phyloP scores from a whole-genome alignment of 1,140 invertebrate genomes.

The Zaprionus taronus region DNA sequence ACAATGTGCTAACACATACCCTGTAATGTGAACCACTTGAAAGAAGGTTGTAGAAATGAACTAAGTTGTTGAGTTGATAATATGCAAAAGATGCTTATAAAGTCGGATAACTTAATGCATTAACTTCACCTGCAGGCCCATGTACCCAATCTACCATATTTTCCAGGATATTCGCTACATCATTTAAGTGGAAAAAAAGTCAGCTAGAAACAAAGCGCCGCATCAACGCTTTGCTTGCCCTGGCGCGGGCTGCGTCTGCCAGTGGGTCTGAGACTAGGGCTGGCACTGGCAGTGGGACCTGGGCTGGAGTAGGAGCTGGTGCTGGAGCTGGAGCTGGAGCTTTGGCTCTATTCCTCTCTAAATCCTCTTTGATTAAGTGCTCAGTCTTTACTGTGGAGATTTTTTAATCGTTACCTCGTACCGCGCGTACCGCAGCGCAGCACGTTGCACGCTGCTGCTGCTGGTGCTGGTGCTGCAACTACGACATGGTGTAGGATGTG shows the following conservation, averaged over 20 bases:
- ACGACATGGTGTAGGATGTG: slow-evolving; percentile 34
- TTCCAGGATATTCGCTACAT: slow-evolving; percentile 41
- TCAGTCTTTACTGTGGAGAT: slow-evolving; percentile 81
- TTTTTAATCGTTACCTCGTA: slow-evolving; percentile 79
- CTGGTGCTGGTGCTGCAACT: background rate
- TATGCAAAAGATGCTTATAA: no score
- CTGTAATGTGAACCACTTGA: background rate
- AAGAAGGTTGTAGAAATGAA: background rate
- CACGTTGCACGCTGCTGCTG: slow-evolving; percentile 7
- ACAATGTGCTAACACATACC: slow-evolving; percentile 15
- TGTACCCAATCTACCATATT: background rate
- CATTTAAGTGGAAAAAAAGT: slow-evolving; percentile 32
- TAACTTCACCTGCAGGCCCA: background rate
- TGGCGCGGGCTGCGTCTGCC: slow-evolving; percentile 22
- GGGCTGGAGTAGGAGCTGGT: slow-evolving; percentile 22
- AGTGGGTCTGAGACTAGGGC: slow-evolving; percentile 22
- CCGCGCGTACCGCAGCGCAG: slow-evolving; percentile 7
- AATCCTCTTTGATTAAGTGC: slow-evolving; percentile 82
- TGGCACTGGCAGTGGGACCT: slow-evolving; percentile 37
- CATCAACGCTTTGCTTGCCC: slow-evolving; percentile 68
- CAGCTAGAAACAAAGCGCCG: slow-evolving; percentile 73
- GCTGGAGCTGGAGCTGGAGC: slow-evolving; percentile 39
- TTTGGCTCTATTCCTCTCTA: slow-evolving; percentile 70
- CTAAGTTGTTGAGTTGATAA: no score
- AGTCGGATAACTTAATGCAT: no score